Evolutionary conservation across 2,888 invertebrate genomes (phyloP), one percentile per base, ranked within the genome.

Genomic region (Amiota communis): DNA sequence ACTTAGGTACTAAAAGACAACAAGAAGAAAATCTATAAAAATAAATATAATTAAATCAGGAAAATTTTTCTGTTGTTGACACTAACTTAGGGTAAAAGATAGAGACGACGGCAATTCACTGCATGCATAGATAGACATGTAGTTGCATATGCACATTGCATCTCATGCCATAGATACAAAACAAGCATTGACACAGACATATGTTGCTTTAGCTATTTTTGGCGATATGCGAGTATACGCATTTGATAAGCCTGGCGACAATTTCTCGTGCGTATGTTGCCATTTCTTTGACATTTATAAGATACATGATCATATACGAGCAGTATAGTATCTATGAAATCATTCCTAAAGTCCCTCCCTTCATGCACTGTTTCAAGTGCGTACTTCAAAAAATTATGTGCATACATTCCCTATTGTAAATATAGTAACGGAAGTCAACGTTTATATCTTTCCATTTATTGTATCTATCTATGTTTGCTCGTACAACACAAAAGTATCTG

Each of bases 391-490:
- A 36, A 36, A 36, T 36, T 36, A 36, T 36, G 8, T 36, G 36
- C 36, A 36, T 36, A 36, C 36, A 36, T 6, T 36, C 36, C 20
- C 17, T 11, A n/a, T n/a, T n/a, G n/a, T n/a, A 77, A 72, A 73
- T 74, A 73, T 75, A 72, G 72, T 72, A 70, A 65, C 76, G 75
- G 75, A 76, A 74, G 76, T 75, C 59, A 63, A 70, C 70, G 53
- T 17, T 59, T 59, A 17, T 59, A 20, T 51, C 53, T 51, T 63
- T 64, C 63, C 23, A 63, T 64, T 63, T 59, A 71, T 64, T 71
- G 63, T 71, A 20, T n/a, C 53, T 12, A 17, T 59, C 20, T 57
- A 4, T 59, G 59, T 20, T n/a, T n/a, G n/a, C n/a, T 0, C 57
- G 11, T 11, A 17, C 8, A n/a, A 17, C 59, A 10, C 59, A 59